Conservation (phyloP, 2,888 invertebrate genomes). For the Apodemia mormo region DNA sequence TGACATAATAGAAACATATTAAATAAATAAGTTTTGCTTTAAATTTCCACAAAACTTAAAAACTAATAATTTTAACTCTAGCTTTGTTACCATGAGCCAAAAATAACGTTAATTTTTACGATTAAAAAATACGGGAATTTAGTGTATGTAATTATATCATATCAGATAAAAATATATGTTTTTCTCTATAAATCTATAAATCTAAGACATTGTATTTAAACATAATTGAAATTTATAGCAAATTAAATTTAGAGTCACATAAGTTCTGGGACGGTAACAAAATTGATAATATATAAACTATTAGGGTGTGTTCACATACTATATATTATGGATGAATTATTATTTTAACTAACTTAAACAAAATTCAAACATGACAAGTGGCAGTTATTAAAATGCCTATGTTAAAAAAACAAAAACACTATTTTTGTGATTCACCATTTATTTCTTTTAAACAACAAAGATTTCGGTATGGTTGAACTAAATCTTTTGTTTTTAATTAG, state of each 20-base stretch:
- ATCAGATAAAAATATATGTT: slow-evolving; percentile 1
- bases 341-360: too few species aligned
- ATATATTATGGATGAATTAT: not conserved
- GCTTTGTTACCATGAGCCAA: not conserved
- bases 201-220: not conserved
- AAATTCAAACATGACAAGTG: too few species aligned
- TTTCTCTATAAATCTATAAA: not conserved
- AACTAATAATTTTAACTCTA: not conserved
- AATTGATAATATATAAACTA: too few species aligned
- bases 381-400: too few species aligned
- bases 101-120: slow-evolving; percentile 4
- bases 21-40: not conserved
- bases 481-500: too few species aligned
- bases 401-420: too few species aligned
- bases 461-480: too few species aligned
- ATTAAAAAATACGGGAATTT: slow-evolving; percentile 1
- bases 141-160: not conserved
- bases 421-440: too few species aligned
- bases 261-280: too few species aligned
- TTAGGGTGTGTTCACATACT: not conserved
- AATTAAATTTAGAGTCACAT: not conserved
- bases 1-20: slow-evolving; percentile 4
- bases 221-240: not conserved
- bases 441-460: too few species aligned
- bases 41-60: not conserved